phyloP scores from a whole-genome alignment of 2,797 vertebrate genomes.

The Bovichtus variegatus region DNA sequence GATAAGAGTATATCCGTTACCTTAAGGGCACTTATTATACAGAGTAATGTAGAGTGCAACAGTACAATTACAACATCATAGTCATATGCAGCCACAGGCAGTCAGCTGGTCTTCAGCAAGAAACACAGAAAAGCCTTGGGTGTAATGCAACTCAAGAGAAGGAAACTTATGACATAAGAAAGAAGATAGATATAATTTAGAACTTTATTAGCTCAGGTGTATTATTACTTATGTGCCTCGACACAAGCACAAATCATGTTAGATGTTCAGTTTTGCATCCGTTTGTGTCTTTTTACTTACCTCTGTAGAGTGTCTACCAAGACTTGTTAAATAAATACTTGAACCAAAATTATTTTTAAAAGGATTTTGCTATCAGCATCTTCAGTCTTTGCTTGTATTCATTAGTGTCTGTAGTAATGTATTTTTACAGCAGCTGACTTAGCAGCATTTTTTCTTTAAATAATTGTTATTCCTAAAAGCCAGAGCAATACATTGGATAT shows the following conservation, averaged over 20 bases:
- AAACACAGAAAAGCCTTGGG: conserved; percentile 69
- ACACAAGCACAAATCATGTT: background rate
- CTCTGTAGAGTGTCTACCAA: conserved; percentile 42
- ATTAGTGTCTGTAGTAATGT: background rate
- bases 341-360: background rate
- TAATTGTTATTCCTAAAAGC: background rate
- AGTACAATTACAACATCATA: background rate
- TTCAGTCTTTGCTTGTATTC: too few species aligned
- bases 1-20: background rate
- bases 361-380: too few species aligned
- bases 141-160: conserved; percentile 59
- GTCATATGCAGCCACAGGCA: background rate
- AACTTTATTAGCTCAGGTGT: background rate
- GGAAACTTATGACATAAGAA: conserved; percentile 32
- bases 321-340: conserved; percentile 10
- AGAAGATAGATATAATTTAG: background rate
- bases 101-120: background rate
- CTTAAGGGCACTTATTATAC: background rate
- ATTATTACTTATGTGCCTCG: background rate
- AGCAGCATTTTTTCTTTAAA: background rate
- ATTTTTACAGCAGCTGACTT: background rate
- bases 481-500: background rate
- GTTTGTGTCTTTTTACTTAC: conserved; percentile 66
- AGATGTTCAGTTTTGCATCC: background rate
- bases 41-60: background rate